phyloP scores from a whole-genome alignment of 2,888 invertebrate genomes.

The Eudemis profundana region DNA sequence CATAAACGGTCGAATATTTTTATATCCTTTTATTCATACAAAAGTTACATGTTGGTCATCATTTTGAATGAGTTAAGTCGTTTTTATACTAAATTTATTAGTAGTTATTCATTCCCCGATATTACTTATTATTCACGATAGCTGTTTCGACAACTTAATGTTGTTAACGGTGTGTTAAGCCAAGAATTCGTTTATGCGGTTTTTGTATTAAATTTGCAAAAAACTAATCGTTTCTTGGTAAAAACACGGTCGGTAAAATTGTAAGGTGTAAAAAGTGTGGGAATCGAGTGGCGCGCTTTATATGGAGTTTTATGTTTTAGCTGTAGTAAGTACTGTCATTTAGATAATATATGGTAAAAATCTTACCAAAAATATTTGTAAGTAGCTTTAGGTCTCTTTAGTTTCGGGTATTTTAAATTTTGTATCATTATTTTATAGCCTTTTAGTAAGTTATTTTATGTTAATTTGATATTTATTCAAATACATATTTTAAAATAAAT shows the following conservation, averaged over 20 bases:
- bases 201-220: background rate
- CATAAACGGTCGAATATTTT: constrained; percentile 1
- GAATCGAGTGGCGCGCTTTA: background rate
- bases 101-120: constrained; percentile 15
- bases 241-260: background rate
- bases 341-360: no score
- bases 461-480: no score
- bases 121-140: constrained; percentile 15
- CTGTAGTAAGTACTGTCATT: no score
- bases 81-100: no score
- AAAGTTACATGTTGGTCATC: background rate
- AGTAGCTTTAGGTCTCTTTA: no score
- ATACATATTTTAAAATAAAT: no score
- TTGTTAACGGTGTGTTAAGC: constrained; percentile 21
- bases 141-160: constrained; percentile 22
- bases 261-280: background rate
- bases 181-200: constrained; percentile 8
- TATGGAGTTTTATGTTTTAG: background rate
- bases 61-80: no score
- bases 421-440: no score
- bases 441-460: no score
- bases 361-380: no score
- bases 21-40: background rate
- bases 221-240: constrained; percentile 6
- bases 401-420: no score